Percentiles rank a stretch among this genome's conserved stretches.
phyloP scores from a whole-genome alignment of 2,888 invertebrate species.

The Stenodema calcarata region DNA sequence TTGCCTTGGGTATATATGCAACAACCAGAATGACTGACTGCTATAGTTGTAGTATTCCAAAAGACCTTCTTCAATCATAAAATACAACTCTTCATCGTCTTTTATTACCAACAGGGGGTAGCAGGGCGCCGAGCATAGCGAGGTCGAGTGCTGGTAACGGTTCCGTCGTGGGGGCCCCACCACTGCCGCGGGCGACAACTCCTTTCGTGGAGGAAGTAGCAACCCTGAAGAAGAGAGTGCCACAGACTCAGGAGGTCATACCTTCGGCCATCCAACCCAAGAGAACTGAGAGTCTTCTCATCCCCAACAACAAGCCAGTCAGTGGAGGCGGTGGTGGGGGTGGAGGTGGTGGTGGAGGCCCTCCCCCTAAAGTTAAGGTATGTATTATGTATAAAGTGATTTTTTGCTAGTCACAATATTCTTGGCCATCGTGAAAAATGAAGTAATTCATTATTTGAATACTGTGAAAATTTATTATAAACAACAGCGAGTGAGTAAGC shows the following conservation, averaged over 20 bases:
- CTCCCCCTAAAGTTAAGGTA: constrained; percentile 57
- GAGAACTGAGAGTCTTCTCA: constrained; percentile 87
- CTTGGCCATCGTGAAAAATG: too few species aligned
- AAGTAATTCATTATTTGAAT: too few species aligned
- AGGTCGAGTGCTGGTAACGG: constrained; percentile 66
- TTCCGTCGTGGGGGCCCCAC: constrained; percentile 68
- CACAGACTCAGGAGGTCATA: constrained; percentile 86
- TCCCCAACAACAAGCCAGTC: constrained; percentile 65
- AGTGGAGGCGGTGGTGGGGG: constrained; percentile 23
- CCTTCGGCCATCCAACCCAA: constrained; percentile 88
- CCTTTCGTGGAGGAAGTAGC: constrained; percentile 78
- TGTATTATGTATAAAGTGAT: constrained; percentile 16
- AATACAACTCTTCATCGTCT: too few species aligned
- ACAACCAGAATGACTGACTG: too few species aligned
- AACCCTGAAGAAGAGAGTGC: constrained; percentile 74
- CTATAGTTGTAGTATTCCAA: too few species aligned
- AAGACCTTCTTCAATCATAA: too few species aligned
- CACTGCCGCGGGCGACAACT: constrained; percentile 65
- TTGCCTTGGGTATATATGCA: too few species aligned
- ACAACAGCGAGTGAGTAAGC: too few species aligned
- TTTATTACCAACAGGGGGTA: constrained; percentile 31
- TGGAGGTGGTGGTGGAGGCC: constrained; percentile 24
- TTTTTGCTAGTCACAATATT: too few species aligned
- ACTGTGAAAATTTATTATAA: too few species aligned
- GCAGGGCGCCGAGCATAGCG: constrained; percentile 50